Percentiles rank a stretch among this genome's conserved stretches.
Conservation (phyloP, 2,113 vertebrate species). For the Stegostoma tigrinum region DNA sequence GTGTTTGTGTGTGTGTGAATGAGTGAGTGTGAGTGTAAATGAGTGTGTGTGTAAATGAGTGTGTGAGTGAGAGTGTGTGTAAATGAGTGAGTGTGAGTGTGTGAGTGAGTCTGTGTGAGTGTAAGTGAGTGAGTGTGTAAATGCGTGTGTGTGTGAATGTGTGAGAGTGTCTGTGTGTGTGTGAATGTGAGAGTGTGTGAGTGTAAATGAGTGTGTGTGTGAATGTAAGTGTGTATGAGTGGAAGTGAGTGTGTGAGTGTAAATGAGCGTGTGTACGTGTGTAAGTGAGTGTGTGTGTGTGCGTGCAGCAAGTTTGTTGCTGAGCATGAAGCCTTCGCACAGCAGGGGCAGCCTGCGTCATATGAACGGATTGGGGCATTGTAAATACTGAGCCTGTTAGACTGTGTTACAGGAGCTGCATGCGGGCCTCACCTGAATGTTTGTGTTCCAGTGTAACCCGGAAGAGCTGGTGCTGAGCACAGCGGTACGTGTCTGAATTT, state of each 20-base stretch:
- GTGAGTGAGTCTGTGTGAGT: too few species aligned
- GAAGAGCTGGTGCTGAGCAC: constrained; percentile 2
- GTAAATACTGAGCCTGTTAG: background rate
- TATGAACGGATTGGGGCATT: too few species aligned
- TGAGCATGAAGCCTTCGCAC: background rate
- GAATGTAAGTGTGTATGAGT: background rate
- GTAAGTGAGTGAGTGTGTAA: too few species aligned
- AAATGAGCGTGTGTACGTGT: background rate
- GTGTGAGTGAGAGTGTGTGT: too few species aligned
- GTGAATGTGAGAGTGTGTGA: too few species aligned
- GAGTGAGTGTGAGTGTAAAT: too few species aligned
- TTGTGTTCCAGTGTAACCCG: constrained; percentile 23
- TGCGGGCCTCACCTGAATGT: background rate
- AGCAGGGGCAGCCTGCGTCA: background rate
- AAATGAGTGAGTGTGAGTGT: too few species aligned
- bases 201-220: background rate
- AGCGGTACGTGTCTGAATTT: constrained; percentile 21
- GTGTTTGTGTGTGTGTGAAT: too few species aligned
- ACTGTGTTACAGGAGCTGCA: background rate
- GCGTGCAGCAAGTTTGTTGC: background rate
- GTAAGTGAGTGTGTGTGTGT: background rate
- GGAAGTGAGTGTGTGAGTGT: background rate
- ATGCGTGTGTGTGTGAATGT: too few species aligned
- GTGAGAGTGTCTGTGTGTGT: too few species aligned
- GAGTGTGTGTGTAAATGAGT: too few species aligned